A percentile compares a stretch with the other conserved stretches of the same genome.
Conservation (phyloP, 2,888 invertebrate genomes). For the Mythimna loreyi region DNA sequence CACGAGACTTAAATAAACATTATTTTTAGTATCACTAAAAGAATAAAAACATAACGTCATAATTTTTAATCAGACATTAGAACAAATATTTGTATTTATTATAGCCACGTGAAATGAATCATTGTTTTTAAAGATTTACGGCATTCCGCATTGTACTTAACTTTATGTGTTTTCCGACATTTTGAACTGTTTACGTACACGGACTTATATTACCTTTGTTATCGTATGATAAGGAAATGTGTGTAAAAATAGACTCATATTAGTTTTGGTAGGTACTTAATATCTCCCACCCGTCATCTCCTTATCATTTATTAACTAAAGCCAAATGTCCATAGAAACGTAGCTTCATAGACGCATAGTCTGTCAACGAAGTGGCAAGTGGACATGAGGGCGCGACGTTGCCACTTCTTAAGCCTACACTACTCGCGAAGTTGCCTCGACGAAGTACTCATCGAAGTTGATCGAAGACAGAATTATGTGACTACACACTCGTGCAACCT, state of each 20-base stretch:
- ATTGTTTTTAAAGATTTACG: constrained; percentile 19
- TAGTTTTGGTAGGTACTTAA: background rate
- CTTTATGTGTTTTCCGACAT: constrained; percentile 25
- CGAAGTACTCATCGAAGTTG: no score
- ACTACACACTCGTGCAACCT: no score
- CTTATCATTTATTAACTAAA: background rate
- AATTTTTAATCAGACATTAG: constrained; percentile 27
- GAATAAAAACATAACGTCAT: constrained; percentile 25
- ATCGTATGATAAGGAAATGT: constrained; percentile 7
- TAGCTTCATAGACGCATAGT: no score
- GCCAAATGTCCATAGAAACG: no score
- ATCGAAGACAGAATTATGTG: no score
- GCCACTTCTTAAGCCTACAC: no score
- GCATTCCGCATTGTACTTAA: constrained; percentile 13
- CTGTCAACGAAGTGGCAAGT: no score
- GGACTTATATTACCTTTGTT: constrained; percentile 4
- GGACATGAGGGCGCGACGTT: no score
- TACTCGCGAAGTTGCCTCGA: no score
- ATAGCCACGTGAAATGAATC: constrained; percentile 17
- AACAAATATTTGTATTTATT: constrained; percentile 23
- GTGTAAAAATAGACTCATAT: constrained; percentile 15
- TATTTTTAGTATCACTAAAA: constrained; percentile 20
- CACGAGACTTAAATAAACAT: constrained; percentile 36
- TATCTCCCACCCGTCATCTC: background rate
- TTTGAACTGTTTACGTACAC: constrained; percentile 24